These are phyloP conservation scores for Nipponia nippon DNA, from an alignment of 2,113 vertebrate species.

Conservation along the genomic window DNA sequence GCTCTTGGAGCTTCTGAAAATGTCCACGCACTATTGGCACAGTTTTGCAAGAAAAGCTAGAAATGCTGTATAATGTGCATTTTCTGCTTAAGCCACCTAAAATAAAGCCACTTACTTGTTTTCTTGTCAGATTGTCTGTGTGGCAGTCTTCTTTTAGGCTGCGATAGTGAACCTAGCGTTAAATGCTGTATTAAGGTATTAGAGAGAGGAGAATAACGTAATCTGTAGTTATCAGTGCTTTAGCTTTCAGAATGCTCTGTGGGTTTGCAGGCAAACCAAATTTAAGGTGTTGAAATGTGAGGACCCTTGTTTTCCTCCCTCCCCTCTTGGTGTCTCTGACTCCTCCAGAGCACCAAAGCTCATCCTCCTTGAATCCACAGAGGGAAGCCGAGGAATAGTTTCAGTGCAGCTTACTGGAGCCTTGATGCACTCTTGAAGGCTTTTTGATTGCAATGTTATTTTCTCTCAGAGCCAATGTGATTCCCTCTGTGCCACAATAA, in stretches of 20 bases:
- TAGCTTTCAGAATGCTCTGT: background rate
- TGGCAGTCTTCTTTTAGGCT: background rate
- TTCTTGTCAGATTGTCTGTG: background rate
- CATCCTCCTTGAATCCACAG: rapidly evolving
- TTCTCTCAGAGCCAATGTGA: background rate
- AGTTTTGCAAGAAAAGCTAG: background rate
- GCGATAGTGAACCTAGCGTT: background rate
- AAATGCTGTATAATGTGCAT: background rate
- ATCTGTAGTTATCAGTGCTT: background rate
- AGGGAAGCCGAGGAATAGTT: background rate
- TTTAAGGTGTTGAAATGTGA: background rate
- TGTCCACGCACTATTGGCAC: background rate
- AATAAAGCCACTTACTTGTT: background rate
- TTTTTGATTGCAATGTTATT: slow-evolving; percentile 6
- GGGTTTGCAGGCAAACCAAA: background rate
- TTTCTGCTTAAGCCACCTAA: background rate
- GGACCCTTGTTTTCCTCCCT: background rate
- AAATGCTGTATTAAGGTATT: background rate
- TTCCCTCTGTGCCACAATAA: slow-evolving; percentile 18
- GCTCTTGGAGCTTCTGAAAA: background rate
- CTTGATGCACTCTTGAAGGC: background rate
- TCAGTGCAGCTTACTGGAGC: background rate
- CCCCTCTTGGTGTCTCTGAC: background rate
- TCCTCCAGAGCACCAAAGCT: background rate
- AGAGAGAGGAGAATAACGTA: background rate